A percentile compares a stretch with the other conserved stretches of the same genome.
These are phyloP conservation scores for Adineta ricciae DNA, from an alignment of 2,888 invertebrate genomes.

Conservation along the genomic window DNA sequence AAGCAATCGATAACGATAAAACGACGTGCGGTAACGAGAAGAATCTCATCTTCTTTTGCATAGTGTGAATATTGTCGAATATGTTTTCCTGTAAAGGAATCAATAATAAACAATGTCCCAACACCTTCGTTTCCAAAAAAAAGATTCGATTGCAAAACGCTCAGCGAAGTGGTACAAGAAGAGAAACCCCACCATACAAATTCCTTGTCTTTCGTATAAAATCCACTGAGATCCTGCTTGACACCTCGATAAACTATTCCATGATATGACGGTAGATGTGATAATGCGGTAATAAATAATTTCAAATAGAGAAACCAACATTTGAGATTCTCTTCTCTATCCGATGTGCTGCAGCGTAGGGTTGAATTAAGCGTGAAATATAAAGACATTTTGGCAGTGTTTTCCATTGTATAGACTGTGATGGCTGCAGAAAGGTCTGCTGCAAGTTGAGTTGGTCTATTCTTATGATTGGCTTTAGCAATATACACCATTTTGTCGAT, in stretches of 20 bases:
- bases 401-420: not conserved
- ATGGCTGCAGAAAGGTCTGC: not conserved
- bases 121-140: not conserved
- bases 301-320: not conserved
- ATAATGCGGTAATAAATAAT: not conserved
- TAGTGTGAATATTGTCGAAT: not conserved
- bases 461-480: not conserved
- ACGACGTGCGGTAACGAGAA: not conserved
- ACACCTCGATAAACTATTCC: not conserved
- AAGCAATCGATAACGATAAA: not conserved
- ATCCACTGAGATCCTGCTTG: not conserved
- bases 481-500: not conserved
- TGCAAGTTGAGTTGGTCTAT: not conserved
- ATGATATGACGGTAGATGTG: not conserved
- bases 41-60: not conserved
- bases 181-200: not conserved
- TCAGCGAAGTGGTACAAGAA: not conserved
- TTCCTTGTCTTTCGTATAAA: not conserved
- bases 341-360: not conserved
- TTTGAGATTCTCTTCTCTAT: not conserved
- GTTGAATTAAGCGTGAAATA: not conserved
- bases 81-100: not conserved
- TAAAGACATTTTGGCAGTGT: not conserved
- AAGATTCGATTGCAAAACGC: not conserved
- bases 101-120: not conserved